phyloP scores from a whole-genome alignment of 1,140 invertebrate species.

The Ectropis grisescens region DNA sequence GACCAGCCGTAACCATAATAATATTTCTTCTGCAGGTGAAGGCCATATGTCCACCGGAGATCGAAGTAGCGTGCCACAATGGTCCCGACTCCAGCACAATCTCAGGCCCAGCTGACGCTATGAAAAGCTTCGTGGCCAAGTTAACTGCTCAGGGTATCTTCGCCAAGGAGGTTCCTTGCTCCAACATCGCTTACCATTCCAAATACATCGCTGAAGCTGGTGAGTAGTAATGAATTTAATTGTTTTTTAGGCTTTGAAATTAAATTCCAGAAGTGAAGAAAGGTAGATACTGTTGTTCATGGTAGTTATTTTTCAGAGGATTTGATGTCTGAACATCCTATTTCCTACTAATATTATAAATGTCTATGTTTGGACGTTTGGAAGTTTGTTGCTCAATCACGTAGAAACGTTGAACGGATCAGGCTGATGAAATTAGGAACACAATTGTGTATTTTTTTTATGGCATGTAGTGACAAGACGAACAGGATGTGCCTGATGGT shows the following conservation, averaged over 20 bases:
- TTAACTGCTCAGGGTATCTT: slow-evolving; percentile 83
- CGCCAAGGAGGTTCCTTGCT: slow-evolving; percentile 84
- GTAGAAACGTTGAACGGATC: too few relatives aligned
- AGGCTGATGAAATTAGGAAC: too few relatives aligned
- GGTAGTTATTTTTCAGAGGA: too few relatives aligned
- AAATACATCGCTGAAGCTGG: slow-evolving; percentile 82
- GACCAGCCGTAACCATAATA: too few relatives aligned
- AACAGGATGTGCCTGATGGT: too few relatives aligned
- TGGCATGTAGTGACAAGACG: too few relatives aligned
- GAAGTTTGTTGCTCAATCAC: too few relatives aligned
- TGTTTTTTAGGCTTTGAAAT: not conserved
- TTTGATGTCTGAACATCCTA: too few relatives aligned
- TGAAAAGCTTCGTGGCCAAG: slow-evolving; percentile 78
- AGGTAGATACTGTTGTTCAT: too few relatives aligned
- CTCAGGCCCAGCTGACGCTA: slow-evolving; percentile 83
- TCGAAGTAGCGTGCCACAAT: slow-evolving; percentile 91
- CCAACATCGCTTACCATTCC: slow-evolving; percentile 90
- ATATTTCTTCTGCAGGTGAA: slow-evolving; percentile 52
- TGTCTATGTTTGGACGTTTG: too few relatives aligned
- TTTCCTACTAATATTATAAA: too few relatives aligned
- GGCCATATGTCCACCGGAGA: slow-evolving; percentile 73
- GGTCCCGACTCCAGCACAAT: slow-evolving; percentile 87
- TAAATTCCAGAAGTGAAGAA: not conserved
- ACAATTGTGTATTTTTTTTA: too few relatives aligned
- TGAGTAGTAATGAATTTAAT: slow-evolving; percentile 23